These are phyloP conservation scores for Calycopis cecrops DNA, from an alignment of 1,140 invertebrate genomes.

Conservation along the genomic window DNA sequence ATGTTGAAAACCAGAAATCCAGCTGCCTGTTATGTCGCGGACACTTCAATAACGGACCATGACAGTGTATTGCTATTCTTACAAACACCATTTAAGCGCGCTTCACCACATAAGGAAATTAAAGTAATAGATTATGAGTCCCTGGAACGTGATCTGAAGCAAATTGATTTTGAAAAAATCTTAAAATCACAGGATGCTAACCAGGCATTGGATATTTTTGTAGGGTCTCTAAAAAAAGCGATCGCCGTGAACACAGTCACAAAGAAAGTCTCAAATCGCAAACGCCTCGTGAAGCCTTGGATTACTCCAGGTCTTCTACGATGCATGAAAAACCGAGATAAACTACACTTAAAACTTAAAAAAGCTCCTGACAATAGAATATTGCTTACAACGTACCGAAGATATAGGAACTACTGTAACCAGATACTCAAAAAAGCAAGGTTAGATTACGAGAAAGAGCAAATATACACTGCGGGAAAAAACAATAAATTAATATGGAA, in stretches of 20 bases:
- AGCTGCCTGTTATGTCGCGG: neutral
- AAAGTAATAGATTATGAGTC: neutral
- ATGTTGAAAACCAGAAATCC: neutral
- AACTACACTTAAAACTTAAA: neutral
- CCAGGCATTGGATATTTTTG: neutral
- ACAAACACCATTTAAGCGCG: neutral
- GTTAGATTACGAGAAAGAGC: no score
- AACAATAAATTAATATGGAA: no score
- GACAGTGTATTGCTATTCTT: neutral
- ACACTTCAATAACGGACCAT: conserved; percentile 1
- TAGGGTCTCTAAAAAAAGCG: neutral
- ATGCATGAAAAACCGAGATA: neutral
- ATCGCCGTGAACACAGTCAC: neutral
- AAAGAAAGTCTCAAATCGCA: neutral
- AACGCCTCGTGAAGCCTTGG: neutral
- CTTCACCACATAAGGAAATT: neutral
- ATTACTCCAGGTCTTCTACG: neutral
- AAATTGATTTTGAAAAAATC: neutral
- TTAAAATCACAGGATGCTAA: neutral
- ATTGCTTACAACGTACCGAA: no score
- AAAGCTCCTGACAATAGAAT: no score
- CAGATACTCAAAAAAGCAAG: no score
- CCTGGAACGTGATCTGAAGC: neutral
- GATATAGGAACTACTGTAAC: no score
- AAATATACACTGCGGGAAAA: no score